Conservation (phyloP, 2,113 vertebrate species). For the Phainopepla nitens region DNA sequence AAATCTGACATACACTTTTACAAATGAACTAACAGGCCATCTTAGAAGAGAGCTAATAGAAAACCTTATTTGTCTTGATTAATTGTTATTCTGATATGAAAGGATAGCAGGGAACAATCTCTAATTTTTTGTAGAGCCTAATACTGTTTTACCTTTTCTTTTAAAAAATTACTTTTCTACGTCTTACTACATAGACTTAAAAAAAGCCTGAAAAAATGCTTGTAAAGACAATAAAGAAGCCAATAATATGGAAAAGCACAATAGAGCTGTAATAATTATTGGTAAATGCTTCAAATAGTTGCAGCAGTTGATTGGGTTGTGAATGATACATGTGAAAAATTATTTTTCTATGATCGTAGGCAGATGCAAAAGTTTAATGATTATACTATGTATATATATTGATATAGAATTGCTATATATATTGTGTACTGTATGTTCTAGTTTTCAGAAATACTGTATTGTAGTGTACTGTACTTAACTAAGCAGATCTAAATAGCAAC, state of each 20-base stretch:
- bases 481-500: constrained; percentile 79
- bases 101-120: background rate
- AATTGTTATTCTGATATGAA: constrained; percentile 30
- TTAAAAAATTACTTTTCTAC: constrained; percentile 57
- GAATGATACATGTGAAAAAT: constrained; percentile 74
- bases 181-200: constrained; percentile 50
- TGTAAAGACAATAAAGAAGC: constrained; percentile 69
- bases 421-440: constrained; percentile 75
- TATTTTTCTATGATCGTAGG: constrained; percentile 69
- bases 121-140: constrained; percentile 41
- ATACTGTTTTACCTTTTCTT: constrained; percentile 49
- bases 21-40: background rate
- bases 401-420: constrained; percentile 77
- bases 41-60: background rate
- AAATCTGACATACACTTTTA: background rate
- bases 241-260: constrained; percentile 72
- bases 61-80: background rate
- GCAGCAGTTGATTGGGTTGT: constrained; percentile 68
- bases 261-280: constrained; percentile 62
- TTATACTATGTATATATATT: constrained; percentile 77
- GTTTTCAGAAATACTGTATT: constrained; percentile 79
- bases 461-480: constrained; percentile 79
- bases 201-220: constrained; percentile 48
- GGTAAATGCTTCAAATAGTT: constrained; percentile 72
- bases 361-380: constrained; percentile 78